These are phyloP conservation scores for Cryptotis parvus DNA, from an alignment of 2,113 vertebrate species.

Conservation along the genomic window DNA sequence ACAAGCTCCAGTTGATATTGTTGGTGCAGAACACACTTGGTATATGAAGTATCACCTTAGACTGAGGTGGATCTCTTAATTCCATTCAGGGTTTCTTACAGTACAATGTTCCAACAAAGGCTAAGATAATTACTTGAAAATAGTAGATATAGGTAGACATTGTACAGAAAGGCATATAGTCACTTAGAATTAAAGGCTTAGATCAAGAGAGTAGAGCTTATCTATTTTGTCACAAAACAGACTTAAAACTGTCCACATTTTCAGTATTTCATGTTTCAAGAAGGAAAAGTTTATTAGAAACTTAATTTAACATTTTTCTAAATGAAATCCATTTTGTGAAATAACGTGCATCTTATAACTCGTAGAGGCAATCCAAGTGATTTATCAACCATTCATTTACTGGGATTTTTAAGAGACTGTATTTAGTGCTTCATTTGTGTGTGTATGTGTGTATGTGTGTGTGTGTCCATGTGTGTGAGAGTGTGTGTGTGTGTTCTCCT, in stretches of 20 bases:
- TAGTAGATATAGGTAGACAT: not conserved
- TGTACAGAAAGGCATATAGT: not conserved
- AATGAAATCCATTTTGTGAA: not conserved
- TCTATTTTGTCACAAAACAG: not conserved
- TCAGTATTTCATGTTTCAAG: not conserved
- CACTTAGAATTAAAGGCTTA: not conserved
- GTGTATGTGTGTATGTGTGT: not conserved
- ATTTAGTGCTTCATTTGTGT: not conserved
- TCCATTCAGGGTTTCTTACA: too few relatives aligned
- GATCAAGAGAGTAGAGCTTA: not conserved
- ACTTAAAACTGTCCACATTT: not conserved
- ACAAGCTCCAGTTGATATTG: not conserved
- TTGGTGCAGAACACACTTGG: not conserved
- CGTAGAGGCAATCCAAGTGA: not conserved
- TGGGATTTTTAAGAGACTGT: not conserved
- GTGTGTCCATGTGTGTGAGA: too few relatives aligned
- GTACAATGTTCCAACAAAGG: not conserved
- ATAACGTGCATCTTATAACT: not conserved
- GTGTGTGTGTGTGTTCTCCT: too few relatives aligned
- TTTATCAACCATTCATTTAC: not conserved
- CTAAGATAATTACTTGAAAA: not conserved
- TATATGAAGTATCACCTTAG: not conserved
- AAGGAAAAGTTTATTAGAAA: not conserved
- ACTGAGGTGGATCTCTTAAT: too few relatives aligned
- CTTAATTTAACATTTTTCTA: slow-evolving; percentile 42